phyloP scores from a whole-genome alignment of 2,888 invertebrate genomes.

The Nephrotoma guestfalica region DNA sequence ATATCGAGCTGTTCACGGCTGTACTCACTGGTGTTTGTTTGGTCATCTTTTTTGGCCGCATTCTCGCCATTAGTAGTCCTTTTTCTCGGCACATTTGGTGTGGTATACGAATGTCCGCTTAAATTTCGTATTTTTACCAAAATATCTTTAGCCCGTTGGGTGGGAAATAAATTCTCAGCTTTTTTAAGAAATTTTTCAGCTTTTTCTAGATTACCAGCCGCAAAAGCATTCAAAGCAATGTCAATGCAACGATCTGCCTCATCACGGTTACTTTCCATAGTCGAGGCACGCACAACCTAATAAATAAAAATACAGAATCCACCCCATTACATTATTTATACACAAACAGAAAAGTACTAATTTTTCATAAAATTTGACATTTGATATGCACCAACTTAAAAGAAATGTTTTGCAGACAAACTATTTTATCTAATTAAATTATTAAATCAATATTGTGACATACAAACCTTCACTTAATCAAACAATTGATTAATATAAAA shows the following conservation, averaged over 20 bases:
- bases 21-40: slow-evolving; percentile 39
- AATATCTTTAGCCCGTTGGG: slow-evolving; percentile 44
- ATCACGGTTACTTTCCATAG: slow-evolving; percentile 55
- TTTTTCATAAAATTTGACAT: neutral
- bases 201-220: slow-evolving; percentile 42
- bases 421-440: neutral
- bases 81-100: neutral
- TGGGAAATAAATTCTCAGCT: slow-evolving; percentile 48
- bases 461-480: neutral
- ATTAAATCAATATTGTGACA: neutral
- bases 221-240: slow-evolving; percentile 42
- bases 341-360: neutral
- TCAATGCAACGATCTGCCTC: slow-evolving; percentile 53
- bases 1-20: slow-evolving; percentile 62
- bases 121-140: slow-evolving; percentile 10
- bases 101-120: neutral
- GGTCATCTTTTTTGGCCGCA: slow-evolving; percentile 14
- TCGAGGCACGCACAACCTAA: neutral
- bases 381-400: neutral
- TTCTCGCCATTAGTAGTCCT: neutral
- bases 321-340: neutral
- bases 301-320: neutral
- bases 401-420: neutral
- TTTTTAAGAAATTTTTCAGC: slow-evolving; percentile 49
- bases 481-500: neutral